These are phyloP conservation scores for Aelia acuminata DNA, from an alignment of 2,888 invertebrate species.

Conservation along the genomic window DNA sequence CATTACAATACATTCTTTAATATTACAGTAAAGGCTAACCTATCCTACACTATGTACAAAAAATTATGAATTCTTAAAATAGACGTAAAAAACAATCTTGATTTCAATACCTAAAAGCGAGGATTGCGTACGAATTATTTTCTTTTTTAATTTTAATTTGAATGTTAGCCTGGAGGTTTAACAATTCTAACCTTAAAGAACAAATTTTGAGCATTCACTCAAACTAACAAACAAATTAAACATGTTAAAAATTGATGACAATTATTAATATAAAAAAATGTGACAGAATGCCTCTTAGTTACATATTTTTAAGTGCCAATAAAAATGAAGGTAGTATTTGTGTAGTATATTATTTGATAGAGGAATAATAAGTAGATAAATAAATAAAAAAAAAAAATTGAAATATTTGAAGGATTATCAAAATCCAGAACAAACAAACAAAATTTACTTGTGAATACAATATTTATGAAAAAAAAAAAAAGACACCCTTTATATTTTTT, in stretches of 20 bases:
- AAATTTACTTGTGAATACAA: not conserved
- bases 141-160: not conserved
- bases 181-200: not conserved
- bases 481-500: too few species aligned
- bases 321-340: not conserved
- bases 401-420: not conserved
- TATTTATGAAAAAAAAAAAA: not conserved
- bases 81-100: conserved; percentile 42
- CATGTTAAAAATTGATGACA: not conserved
- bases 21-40: conserved; percentile 46
- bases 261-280: not conserved
- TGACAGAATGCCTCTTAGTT: not conserved
- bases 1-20: conserved; percentile 21
- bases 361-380: not conserved
- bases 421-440: not conserved
- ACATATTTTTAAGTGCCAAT: conserved; percentile 38
- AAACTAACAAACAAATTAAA: conserved; percentile 6
- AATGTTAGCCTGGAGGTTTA: not conserved
- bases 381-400: not conserved
- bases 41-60: conserved; percentile 40
- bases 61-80: conserved; percentile 40
- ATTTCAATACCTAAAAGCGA: conserved; percentile 37
- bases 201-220: not conserved
- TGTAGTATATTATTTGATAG: not conserved
- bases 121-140: conserved; percentile 43